Percentiles rank a stretch among this genome's conserved stretches.
Evolutionary conservation across 1,140 invertebrate genomes (phyloP).

Genomic region (Zaprionus vittiger): DNA sequence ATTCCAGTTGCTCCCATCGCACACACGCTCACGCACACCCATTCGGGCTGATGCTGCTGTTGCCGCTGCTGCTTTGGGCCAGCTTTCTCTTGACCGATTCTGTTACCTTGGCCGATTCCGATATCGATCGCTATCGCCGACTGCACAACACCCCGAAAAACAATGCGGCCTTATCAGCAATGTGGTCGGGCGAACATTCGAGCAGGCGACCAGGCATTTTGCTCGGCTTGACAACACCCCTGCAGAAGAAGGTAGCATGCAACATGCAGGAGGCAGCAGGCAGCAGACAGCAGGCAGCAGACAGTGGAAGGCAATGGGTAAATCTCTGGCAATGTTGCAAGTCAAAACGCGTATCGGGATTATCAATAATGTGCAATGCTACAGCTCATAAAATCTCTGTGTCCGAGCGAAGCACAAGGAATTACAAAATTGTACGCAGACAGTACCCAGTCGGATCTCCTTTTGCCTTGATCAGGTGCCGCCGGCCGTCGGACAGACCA

Average conservation of each 20-base stretch:
- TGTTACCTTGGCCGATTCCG: slow-evolving; percentile 48
- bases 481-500: slow-evolving; percentile 47
- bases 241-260: slow-evolving; percentile 35
- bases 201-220: slow-evolving; percentile 32
- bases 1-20: slow-evolving; percentile 69
- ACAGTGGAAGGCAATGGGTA: slow-evolving; percentile 21
- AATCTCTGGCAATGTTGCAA: slow-evolving; percentile 44
- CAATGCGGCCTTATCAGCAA: slow-evolving; percentile 50
- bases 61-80: slow-evolving; percentile 9
- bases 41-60: slow-evolving; percentile 27
- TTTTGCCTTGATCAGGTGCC: slow-evolving; percentile 74
- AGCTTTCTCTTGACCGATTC: slow-evolving; percentile 67
- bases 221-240: slow-evolving; percentile 72
- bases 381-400: slow-evolving; percentile 74
- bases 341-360: slow-evolving; percentile 65
- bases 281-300: slow-evolving; percentile 10
- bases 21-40: slow-evolving; percentile 40
- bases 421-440: slow-evolving; percentile 74
- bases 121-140: slow-evolving; percentile 61
- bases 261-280: background rate
- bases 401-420: slow-evolving; percentile 22
- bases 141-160: slow-evolving; percentile 71
- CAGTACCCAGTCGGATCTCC: slow-evolving; percentile 40
- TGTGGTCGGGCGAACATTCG: background rate
- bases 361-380: slow-evolving; percentile 82